Conservation (phyloP, 53 echinoderm and acorn worm genomes). For the Crossaster papposus region DNA sequence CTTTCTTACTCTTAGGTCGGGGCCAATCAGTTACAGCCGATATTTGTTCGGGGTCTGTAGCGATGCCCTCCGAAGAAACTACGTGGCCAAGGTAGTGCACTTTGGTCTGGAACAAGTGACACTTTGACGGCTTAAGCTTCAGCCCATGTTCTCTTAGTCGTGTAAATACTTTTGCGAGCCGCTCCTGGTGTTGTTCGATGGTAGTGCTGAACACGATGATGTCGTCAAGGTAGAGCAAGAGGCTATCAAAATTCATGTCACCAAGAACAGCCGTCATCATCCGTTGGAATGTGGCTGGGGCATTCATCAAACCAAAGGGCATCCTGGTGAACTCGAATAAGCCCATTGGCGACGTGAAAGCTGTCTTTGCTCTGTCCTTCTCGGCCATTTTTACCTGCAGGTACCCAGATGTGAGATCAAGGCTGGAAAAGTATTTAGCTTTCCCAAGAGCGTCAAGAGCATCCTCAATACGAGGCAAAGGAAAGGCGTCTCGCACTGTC, state of each 20-base stretch:
- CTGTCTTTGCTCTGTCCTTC: slow-evolving; percentile 44
- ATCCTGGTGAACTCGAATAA: slow-evolving; percentile 35
- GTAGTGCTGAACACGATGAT: slow-evolving; percentile 21
- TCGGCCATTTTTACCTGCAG: slow-evolving; percentile 32
- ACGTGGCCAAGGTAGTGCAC: slow-evolving; percentile 53
- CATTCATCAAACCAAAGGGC: slow-evolving; percentile 49
- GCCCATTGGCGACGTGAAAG: slow-evolving; percentile 50
- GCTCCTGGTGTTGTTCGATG: slow-evolving; percentile 22
- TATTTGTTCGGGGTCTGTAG: slow-evolving; percentile 35
- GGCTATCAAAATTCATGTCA: slow-evolving; percentile 14
- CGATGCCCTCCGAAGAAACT: slow-evolving; percentile 22
- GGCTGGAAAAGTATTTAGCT: slow-evolving; percentile 21
- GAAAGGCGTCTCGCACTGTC: slow-evolving; percentile 14
- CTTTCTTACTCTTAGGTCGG: slow-evolving; percentile 5
- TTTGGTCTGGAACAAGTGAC: slow-evolving; percentile 15
- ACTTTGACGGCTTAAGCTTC: slow-evolving; percentile 45
- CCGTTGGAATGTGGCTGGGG: slow-evolving; percentile 46
- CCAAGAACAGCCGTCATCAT: slow-evolving; percentile 46
- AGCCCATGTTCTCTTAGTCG: slow-evolving; percentile 33
- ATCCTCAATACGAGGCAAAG: slow-evolving; percentile 13
- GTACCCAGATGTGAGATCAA: slow-evolving; percentile 56
- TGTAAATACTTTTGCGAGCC: slow-evolving; percentile 10
- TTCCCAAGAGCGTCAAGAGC: slow-evolving; percentile 8
- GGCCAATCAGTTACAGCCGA: background rate
- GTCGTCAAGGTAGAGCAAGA: slow-evolving; percentile 44